These are phyloP conservation scores for Corvus cornix DNA, from an alignment of 2,113 vertebrate genomes.

Conservation along the genomic window DNA sequence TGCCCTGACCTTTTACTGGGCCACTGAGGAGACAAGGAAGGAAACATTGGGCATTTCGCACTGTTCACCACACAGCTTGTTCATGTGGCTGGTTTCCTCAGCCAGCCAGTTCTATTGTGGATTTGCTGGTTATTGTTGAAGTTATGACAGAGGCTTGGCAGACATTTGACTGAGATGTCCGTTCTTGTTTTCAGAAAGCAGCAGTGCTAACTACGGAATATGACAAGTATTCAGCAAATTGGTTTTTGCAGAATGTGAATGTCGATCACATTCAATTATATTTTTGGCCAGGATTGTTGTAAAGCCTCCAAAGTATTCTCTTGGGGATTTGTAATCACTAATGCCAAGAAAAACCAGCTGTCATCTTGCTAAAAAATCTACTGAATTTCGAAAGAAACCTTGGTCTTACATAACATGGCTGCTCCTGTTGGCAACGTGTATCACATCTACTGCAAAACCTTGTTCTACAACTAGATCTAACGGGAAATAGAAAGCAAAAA, in stretches of 20 bases:
- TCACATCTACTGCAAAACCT: background rate
- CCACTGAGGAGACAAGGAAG: background rate
- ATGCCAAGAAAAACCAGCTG: constrained; percentile 10
- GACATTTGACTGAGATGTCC: background rate
- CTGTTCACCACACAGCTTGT: background rate
- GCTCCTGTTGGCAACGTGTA: background rate
- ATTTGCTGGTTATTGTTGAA: background rate
- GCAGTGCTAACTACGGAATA: background rate
- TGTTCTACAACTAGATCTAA: background rate
- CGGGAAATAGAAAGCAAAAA: background rate
- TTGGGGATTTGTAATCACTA: background rate
- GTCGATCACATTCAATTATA: background rate
- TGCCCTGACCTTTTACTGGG: background rate
- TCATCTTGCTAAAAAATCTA: background rate
- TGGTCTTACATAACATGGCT: background rate
- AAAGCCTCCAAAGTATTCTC: background rate
- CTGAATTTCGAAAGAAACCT: background rate
- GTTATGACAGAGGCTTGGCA: background rate
- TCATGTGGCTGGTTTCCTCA: background rate
- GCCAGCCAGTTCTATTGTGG: background rate
- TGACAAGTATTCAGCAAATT: background rate
- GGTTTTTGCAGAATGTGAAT: background rate
- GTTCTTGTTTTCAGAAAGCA: background rate
- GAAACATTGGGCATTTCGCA: background rate
- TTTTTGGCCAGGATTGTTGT: background rate